phyloP scores from a whole-genome alignment of 2,888 invertebrate species.

The Orchestes rusci region DNA sequence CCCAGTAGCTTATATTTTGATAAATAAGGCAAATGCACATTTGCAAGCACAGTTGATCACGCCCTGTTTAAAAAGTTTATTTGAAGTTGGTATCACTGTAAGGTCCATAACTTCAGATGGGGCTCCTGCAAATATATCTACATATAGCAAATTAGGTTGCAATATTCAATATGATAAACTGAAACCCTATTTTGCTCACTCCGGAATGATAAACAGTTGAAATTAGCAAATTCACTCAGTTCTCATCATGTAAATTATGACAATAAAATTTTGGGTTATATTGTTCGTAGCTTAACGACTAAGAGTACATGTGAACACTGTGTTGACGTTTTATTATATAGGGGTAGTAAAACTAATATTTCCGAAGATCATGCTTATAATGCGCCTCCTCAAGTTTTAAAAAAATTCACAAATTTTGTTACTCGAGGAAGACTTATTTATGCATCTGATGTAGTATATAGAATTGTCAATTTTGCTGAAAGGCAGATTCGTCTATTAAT shows the following conservation, averaged over 20 bases:
- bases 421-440: neutral
- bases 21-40: constrained; percentile 22
- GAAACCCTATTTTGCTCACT: constrained; percentile 19
- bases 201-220: constrained; percentile 18
- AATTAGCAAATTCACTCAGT: constrained; percentile 26
- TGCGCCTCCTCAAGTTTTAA: neutral
- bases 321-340: neutral
- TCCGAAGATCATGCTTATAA: neutral
- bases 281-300: constrained; percentile 3
- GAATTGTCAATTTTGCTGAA: neutral
- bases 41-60: constrained; percentile 9
- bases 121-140: constrained; percentile 21
- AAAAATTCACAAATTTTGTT: neutral
- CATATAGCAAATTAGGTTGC: constrained; percentile 11
- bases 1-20: constrained; percentile 27
- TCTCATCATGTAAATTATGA: constrained; percentile 25
- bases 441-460: neutral
- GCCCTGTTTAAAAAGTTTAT: constrained; percentile 9
- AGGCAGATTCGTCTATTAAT: neutral
- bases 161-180: constrained; percentile 6
- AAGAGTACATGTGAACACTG: neutral
- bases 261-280: constrained; percentile 13
- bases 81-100: constrained; percentile 6
- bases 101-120: constrained; percentile 23
- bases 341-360: neutral